Base-by-base conservation (phyloP, 92 coral and sea anemone species). In the Virgularia gustaviana region DNA sequence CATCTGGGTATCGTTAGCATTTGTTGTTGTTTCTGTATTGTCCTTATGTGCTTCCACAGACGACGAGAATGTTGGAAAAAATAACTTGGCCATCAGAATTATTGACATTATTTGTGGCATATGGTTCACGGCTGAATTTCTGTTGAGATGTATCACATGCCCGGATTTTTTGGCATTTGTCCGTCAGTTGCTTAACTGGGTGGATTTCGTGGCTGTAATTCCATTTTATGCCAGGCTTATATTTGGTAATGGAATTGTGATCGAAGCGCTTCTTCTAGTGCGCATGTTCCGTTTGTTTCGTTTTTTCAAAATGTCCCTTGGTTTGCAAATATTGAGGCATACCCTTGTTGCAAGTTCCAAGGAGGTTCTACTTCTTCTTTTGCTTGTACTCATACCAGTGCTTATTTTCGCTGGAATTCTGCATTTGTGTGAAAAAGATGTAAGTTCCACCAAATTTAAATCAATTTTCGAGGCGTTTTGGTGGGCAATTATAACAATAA, bases 401-500 rank as follows among this genome's bases (percentile, higher is more conserved):
- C 83, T 94, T 4, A 94, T 94, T 31, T 89, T 89, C 36, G 94
- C 99, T 4, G 90, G 94, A 52, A 49, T 88, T 32, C 89, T 92
- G 7, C 90, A 89, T 42, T 73, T 87, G 0, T 83, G 80, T 11
- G 99, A 94, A 74, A 86, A 62, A 59, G 20, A n/a, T 0, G 2
- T 10, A 1, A 79, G 64, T 58, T 4, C 9, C 1, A 49, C 43
- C 0, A 67, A 89, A 4, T 94, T 94, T 47, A 56, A 41, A n/a
- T 94, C 99, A n/a, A 89, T 94, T 55, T 86, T 92, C 0, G 88
- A 80, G 20, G 88, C 96, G 2, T 87, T 89, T 55, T 94, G 99
- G 99, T 94, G 99, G 99, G 99, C 99, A 4, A 77, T 94, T 27
- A 85, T 94, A 34, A 89, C 99, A 20, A 85, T 94, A 6, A 94